Evolutionary conservation across 2,888 invertebrate species (phyloP), one percentile per base, ranked within the genome.

Genomic region (Patella ulyssiponensis): DNA sequence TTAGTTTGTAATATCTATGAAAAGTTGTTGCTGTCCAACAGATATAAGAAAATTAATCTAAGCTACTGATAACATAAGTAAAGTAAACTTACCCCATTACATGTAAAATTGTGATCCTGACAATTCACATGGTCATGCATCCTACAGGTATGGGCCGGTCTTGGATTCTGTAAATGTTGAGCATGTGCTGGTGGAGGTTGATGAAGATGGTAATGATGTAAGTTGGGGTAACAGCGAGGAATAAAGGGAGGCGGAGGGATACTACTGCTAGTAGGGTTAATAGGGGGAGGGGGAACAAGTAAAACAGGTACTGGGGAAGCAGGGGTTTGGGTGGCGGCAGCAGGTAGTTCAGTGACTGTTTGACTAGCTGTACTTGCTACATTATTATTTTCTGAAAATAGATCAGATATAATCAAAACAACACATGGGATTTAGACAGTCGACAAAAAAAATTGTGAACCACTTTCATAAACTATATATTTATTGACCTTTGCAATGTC

Each of bases 171-270:
- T 11, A 81, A 70, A 69, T 72, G 75, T 17, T 76, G 80, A 17
- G 80, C 71, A 75, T 85, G 84, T 33, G 85, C 84, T 3, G 85
- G 83, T 7, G 84, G 81, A 11, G 85, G 85, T 58, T 83, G 87
- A 83, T 88, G 84, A 51, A 80, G 71, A 23, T 76, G 76, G 51
- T 71, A 71, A 44, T 76, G 76, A 72, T 64, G 58, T 20, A 64
- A n/a, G 52, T 20, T 54, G 23, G 71, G 53, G 33, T 54, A 74
- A 17, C 54, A 74, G 15, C 71, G 69, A 9, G 75, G 78, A 11
- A 70, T 71, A 51, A 52, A 14, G 82, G 90, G 81, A 84, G 79
- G 79, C 2, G 17, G 90, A 92, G 76, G 17, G 74, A 74, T 27
- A 56, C 69, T 12, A 74, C 71, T 69, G n/a, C n/a, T 52, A 71